These are phyloP conservation scores for Numida meleagris DNA, from an alignment of 2,113 vertebrate genomes.

Conservation along the genomic window DNA sequence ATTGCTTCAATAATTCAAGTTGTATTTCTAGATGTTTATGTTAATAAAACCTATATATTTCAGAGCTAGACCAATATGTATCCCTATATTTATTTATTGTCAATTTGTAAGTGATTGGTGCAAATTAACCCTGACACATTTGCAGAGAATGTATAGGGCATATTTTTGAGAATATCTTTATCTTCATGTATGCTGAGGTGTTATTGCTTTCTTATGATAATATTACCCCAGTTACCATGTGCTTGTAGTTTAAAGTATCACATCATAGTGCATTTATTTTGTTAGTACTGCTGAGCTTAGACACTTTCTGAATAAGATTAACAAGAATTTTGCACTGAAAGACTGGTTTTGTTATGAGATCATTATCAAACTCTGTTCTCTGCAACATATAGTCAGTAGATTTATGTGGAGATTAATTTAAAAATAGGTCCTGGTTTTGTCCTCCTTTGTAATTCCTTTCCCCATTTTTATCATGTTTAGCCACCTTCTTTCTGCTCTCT, in stretches of 20 bases:
- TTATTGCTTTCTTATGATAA: not conserved
- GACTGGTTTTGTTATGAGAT: not conserved
- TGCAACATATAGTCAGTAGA: not conserved
- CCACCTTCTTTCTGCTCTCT: not conserved
- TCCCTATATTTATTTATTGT: not conserved
- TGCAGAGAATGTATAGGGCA: not conserved
- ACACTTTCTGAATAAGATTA: not conserved
- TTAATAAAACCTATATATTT: not conserved
- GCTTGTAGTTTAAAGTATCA: not conserved
- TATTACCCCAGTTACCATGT: not conserved
- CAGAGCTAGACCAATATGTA: too few species aligned
- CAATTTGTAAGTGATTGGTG: not conserved
- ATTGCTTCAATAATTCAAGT: not conserved
- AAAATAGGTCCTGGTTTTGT: not conserved
- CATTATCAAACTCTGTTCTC: not conserved
- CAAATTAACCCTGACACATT: not conserved
- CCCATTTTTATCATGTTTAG: not conserved
- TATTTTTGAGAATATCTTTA: not conserved
- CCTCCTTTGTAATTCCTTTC: slow-evolving; percentile 10
- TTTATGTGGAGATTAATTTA: not conserved
- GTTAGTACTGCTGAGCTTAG: not conserved
- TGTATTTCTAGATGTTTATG: too few species aligned
- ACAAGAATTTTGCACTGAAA: not conserved
- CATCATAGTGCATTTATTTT: not conserved
- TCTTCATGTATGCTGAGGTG: not conserved